A percentile compares a stretch with the other conserved stretches of the same genome.
phyloP scores from a whole-genome alignment of 2,113 vertebrate species.

The Cinclus mexicanus region DNA sequence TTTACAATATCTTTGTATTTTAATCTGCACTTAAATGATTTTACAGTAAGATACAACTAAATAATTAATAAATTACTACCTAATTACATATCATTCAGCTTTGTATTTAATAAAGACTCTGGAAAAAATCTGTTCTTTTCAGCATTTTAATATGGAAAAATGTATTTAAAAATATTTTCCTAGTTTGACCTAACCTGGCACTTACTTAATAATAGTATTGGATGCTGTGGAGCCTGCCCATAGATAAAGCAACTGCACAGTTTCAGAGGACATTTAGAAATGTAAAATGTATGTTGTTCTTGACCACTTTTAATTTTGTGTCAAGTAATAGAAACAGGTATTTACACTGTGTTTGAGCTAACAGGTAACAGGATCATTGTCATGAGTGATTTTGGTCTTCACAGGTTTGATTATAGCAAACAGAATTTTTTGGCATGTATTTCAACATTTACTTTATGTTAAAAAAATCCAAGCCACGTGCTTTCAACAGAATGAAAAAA shows the following conservation, averaged over 20 bases:
- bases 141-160: not conserved
- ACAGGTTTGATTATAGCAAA: not conserved
- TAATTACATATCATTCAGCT: not conserved
- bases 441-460: not conserved
- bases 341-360: not conserved
- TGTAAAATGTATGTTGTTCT: not conserved
- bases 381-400: not conserved
- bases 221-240: not conserved
- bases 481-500: not conserved
- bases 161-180: not conserved
- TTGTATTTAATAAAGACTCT: not conserved
- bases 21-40: not conserved
- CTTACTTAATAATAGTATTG: not conserved
- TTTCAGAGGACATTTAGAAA: not conserved
- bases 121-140: not conserved
- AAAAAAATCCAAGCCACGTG: not conserved
- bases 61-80: not conserved
- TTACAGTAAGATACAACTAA: not conserved
- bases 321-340: not conserved
- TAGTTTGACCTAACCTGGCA: not conserved
- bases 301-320: not conserved
- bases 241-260: not conserved
- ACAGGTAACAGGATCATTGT: not conserved
- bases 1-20: not conserved
- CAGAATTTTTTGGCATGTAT: not conserved